Percentiles rank a stretch among this genome's conserved stretches.
Evolutionary conservation across 30 jellyfish, hydroid and myxozoan genomes (phyloP).

Genomic region (Rhopilema esculentum): DNA sequence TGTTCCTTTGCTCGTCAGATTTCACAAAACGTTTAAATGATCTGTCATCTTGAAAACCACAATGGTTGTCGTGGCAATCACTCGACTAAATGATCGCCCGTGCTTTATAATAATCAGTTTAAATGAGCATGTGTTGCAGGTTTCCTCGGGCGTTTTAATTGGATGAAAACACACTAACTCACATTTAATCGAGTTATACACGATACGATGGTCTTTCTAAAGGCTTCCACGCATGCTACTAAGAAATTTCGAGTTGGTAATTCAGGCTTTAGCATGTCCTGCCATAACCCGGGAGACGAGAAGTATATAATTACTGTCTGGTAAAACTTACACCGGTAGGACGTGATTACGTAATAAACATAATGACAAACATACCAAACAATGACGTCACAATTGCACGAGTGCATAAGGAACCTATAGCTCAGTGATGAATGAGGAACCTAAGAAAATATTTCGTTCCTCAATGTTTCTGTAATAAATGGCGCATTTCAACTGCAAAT

Average conservation of each 20-base stretch:
- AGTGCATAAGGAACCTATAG: no score
- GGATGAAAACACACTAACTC: neutral
- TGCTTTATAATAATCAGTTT: constrained; percentile 7
- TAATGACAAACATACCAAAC: neutral
- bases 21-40: constrained; percentile 64
- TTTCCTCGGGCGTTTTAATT: constrained; percentile 10
- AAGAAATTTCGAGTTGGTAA: neutral
- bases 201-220: neutral
- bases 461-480: no score
- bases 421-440: no score
- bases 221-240: neutral
- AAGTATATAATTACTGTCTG: neutral
- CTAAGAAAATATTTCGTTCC: no score
- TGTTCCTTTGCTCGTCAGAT: constrained; percentile 65
- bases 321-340: neutral
- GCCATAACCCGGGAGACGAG: neutral
- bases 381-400: neutral
- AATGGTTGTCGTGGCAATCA: constrained; percentile 66
- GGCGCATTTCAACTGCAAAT: no score
- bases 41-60: constrained; percentile 73
- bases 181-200: neutral
- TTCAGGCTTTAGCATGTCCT: neutral
- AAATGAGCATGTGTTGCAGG: constrained; percentile 30
- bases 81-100: constrained; percentile 34
- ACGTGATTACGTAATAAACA: neutral